Percentiles rank a stretch among this genome's conserved stretches.
Conservation (phyloP, 2,113 vertebrate genomes). For the Chiloscyllium plagiosum region DNA sequence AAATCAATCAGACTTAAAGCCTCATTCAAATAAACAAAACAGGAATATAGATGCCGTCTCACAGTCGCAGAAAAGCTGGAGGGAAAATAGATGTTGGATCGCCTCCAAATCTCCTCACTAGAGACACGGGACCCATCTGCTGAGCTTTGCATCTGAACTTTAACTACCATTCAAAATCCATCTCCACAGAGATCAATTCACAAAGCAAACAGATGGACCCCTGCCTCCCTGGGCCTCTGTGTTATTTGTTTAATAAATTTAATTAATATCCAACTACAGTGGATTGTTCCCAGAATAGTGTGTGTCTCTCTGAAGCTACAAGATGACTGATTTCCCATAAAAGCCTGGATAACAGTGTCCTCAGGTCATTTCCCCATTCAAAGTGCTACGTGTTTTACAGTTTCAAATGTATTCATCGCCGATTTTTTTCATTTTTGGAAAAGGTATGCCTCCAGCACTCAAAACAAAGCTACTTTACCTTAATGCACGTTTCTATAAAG, state of each 20-base stretch:
- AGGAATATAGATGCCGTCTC: conserved; percentile 43
- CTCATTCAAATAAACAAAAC: conserved; percentile 68
- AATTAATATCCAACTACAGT: conserved; percentile 78
- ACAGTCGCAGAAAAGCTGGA: conserved; percentile 54
- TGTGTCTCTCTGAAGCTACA: conserved; percentile 52
- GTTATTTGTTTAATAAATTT: conserved; percentile 87
- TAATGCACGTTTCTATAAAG: not conserved
- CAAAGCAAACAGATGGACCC: conserved; percentile 73
- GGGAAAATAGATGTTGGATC: conserved; percentile 69
- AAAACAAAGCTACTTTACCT: no score
- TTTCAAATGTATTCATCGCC: conserved; percentile 55
- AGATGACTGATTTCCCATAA: conserved; percentile 65
- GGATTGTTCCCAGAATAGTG: conserved; percentile 66
- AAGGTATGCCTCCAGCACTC: no score
- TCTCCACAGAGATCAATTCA: conserved; percentile 71
- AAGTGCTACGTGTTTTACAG: conserved; percentile 57
- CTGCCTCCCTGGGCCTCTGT: conserved; percentile 64
- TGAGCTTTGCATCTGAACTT: conserved; percentile 68
- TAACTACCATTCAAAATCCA: conserved; percentile 65
- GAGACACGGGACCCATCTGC: conserved; percentile 77
- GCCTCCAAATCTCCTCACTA: conserved; percentile 72
- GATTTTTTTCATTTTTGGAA: not conserved
- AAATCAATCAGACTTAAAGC: conserved; percentile 70
- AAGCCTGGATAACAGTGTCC: conserved; percentile 59
- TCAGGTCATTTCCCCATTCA: conserved; percentile 57